These are phyloP conservation scores for Cyprinodon variegatus DNA, from an alignment of 2,113 vertebrate species.

Conservation along the genomic window DNA sequence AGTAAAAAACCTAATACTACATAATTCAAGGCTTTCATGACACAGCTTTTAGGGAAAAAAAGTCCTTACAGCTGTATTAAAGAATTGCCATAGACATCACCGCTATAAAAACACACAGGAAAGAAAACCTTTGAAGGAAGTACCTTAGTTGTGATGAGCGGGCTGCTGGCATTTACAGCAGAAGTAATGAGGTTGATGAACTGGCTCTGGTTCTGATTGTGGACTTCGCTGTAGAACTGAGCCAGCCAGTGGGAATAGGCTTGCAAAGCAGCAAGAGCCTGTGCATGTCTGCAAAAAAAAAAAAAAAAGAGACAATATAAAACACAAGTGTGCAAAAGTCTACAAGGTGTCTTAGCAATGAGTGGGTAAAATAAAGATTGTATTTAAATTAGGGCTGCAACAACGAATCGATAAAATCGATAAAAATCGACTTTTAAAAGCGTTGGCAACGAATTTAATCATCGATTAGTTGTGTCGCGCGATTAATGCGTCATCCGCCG, in stretches of 20 bases:
- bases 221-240: slow-evolving; percentile 94
- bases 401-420: too few relatives aligned
- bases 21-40: neutral
- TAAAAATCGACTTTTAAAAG: too few relatives aligned
- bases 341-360: neutral
- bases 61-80: neutral
- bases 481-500: too few relatives aligned
- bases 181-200: slow-evolving; percentile 93
- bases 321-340: neutral
- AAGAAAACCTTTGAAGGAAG: neutral
- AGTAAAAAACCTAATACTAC: neutral
- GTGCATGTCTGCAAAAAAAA: slow-evolving; percentile 85
- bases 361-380: neutral
- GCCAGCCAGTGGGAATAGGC: slow-evolving; percentile 97
- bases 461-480: too few relatives aligned
- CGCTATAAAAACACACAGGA: neutral
- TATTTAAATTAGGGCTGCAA: too few relatives aligned
- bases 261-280: slow-evolving; percentile 94
- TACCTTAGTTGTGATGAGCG: slow-evolving; percentile 96
- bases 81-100: neutral
- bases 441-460: too few relatives aligned
- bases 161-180: slow-evolving; percentile 88
- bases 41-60: neutral
- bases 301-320: neutral
- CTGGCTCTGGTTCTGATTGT: slow-evolving; percentile 90